phyloP scores from a whole-genome alignment of 2,888 invertebrate genomes.

The Oxytorus armatus region DNA sequence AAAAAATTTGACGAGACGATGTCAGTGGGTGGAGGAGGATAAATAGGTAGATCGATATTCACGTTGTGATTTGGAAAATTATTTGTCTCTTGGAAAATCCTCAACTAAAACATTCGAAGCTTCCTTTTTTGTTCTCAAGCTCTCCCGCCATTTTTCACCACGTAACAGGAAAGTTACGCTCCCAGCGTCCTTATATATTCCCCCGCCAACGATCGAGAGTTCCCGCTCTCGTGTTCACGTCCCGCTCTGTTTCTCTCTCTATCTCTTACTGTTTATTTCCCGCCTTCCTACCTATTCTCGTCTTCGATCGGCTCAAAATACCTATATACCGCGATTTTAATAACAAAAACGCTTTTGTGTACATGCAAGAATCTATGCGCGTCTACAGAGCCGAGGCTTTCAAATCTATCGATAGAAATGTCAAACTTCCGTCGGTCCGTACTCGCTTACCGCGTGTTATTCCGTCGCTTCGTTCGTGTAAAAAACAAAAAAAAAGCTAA shows the following conservation, averaged over 20 bases:
- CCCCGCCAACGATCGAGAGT: slow-evolving; percentile 1
- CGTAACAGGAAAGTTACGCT: slow-evolving; percentile 3
- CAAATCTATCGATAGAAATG: slow-evolving; percentile 12
- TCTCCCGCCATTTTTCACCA: too few species aligned
- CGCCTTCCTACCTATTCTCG: slow-evolving; percentile 14
- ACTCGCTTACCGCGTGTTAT: slow-evolving; percentile 23
- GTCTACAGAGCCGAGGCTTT: background rate
- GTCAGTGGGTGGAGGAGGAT: too few species aligned
- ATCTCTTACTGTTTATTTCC: too few species aligned
- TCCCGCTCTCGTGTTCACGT: background rate
- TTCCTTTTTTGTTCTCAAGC: too few species aligned
- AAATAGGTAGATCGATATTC: too few species aligned
- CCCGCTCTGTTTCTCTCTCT: background rate
- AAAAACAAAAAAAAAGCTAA: slow-evolving; percentile 8
- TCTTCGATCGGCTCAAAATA: too few species aligned
- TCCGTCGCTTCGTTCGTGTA: background rate
- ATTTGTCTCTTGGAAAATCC: too few species aligned
- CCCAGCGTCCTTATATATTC: too few species aligned
- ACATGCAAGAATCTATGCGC: background rate
- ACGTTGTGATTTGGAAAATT: too few species aligned
- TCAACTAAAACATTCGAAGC: too few species aligned
- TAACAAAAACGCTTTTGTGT: slow-evolving; percentile 7
- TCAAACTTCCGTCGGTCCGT: background rate
- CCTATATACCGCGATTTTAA: background rate
- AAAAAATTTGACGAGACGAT: too few species aligned